phyloP scores from a whole-genome alignment of 2,113 vertebrate genomes.

The Genyomyrus donnyi region DNA sequence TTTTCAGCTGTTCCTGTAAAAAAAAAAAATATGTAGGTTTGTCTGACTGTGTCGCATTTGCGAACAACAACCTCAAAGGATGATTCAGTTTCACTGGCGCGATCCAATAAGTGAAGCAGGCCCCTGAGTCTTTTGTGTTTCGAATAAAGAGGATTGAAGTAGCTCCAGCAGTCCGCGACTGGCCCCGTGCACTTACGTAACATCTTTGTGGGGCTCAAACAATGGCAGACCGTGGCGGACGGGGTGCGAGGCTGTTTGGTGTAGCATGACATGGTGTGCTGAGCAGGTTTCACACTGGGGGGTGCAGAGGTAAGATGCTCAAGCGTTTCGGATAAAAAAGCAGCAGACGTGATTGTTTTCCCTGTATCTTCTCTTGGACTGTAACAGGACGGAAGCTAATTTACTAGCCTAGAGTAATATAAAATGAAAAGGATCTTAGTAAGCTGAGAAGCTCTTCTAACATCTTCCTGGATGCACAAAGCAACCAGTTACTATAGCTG shows the following conservation, averaged over 20 bases:
- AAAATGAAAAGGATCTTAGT: neutral
- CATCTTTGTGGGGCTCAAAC: constrained; percentile 5
- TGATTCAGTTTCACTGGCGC: neutral
- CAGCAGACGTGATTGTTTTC: neutral
- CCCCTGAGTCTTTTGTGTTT: neutral
- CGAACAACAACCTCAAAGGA: neutral
- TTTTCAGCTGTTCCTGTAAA: neutral
- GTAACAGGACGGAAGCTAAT: neutral
- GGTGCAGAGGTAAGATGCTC: neutral
- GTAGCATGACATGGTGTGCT: neutral
- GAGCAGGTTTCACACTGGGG: neutral
- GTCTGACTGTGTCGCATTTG: neutral
- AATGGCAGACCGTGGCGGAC: neutral
- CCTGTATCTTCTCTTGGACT: neutral
- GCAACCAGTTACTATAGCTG: neutral
- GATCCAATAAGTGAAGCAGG: neutral
- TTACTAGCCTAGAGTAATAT: neutral
- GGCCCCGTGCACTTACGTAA: neutral
- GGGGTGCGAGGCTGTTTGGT: neutral
- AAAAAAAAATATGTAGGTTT: neutral
- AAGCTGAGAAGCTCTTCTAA: neutral
- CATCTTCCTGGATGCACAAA: neutral
- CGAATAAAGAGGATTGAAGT: neutral
- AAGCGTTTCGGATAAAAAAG: neutral
- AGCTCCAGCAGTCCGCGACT: neutral